Evolutionary conservation across 2,113 vertebrate genomes (phyloP).

Genomic region (Anseranas semipalmata): DNA sequence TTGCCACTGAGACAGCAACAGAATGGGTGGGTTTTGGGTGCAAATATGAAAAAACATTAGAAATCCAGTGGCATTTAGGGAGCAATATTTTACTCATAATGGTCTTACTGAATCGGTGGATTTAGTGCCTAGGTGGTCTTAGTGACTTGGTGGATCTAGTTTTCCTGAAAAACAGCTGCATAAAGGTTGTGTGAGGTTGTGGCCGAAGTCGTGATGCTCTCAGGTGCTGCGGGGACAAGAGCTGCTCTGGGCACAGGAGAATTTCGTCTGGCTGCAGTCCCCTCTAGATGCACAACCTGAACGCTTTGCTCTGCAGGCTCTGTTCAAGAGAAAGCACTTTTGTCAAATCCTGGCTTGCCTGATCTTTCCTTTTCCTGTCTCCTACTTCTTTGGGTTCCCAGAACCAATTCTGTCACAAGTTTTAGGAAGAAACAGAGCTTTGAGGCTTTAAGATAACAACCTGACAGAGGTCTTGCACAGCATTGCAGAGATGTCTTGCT

Average conservation of each 20-base stretch:
- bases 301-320: accelerated
- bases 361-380: background rate
- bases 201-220: accelerated
- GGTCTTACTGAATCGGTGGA: background rate
- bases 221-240: background rate
- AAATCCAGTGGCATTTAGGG: background rate
- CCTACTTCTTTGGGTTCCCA: background rate
- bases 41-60: accelerated
- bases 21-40: background rate
- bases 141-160: background rate
- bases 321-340: background rate
- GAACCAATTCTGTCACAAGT: background rate
- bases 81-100: background rate
- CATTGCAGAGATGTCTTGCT: background rate
- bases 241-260: background rate
- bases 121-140: background rate
- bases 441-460: background rate
- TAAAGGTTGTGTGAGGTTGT: background rate
- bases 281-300: background rate
- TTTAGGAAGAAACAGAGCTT: background rate
- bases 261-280: background rate
- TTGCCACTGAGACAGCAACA: background rate
- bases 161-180: background rate
- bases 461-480: background rate
- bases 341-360: background rate